Evolutionary conservation across 2,797 vertebrate genomes (phyloP), one percentile per base, ranked within the genome.

Genomic region (Lagodon rhomboides): DNA sequence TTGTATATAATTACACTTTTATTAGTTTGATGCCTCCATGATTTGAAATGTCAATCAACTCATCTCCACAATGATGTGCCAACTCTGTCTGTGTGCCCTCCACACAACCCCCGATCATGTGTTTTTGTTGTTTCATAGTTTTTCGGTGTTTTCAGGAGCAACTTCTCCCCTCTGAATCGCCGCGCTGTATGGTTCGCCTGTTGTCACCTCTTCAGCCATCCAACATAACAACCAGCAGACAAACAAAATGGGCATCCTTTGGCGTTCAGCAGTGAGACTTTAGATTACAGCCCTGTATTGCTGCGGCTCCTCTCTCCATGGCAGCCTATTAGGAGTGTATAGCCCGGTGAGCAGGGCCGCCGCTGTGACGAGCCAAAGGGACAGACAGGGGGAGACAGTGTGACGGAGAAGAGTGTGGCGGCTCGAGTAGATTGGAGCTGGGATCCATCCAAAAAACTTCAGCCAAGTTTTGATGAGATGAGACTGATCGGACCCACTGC

Each of bases 321-420:
- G 85, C 86, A 89, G 85, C 89, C 89, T 58, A 91, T 92, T 91
- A 91, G 86, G 69, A 81, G 82, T 1, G 23, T 60, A 65, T 66
- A 76, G 86, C 83, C 86, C 58, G 55, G 85, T 63, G 88, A 90
- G 83, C 82, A 49, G 83, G 30, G 79, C 88, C 67, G 69, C 89
- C 79, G 91, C 92, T 93, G 93, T 92, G 93, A 92, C 91, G 85
- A 89, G 86, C 90, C 87, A 76, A 67, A 86, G 87, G 89, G 90
- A 92, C 89, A 91, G 92, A 91, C 91, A 92, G 92, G 87, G 92
- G 92, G 92, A 93, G 93, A 91, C 90, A 91, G 90, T 91, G 91
- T 88, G 91, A 94, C 89, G 85, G 89, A 87, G 91, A 89, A 91
- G 85, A 88, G 79, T 61, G 82, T 75, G 84, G 81, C 30, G 74